These are phyloP conservation scores for Xylota segnis DNA, from an alignment of 2,888 invertebrate genomes.

Conservation along the genomic window DNA sequence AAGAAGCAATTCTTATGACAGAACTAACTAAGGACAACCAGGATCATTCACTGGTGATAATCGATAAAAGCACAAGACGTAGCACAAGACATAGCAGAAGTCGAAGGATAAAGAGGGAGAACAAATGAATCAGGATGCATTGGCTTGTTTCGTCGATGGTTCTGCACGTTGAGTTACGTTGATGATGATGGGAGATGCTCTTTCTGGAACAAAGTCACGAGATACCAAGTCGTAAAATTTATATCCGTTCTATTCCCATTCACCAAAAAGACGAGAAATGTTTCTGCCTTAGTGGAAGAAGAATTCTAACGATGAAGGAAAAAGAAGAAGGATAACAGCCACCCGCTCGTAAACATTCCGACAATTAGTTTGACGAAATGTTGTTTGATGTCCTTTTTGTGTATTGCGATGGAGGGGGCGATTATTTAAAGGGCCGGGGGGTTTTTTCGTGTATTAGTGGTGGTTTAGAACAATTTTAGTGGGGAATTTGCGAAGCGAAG, in stretches of 20 bases:
- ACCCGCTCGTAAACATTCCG: slow-evolving; percentile 67
- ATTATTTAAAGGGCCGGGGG: neutral
- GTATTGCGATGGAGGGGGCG: neutral
- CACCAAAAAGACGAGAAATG: slow-evolving; percentile 6
- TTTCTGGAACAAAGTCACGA: slow-evolving; percentile 45
- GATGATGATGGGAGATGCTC: slow-evolving; percentile 27
- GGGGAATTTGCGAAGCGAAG: slow-evolving; percentile 25
- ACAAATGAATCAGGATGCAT: slow-evolving; percentile 53
- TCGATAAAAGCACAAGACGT: slow-evolving; percentile 59
- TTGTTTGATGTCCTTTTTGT: slow-evolving; percentile 61
- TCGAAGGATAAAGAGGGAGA: too few species aligned
- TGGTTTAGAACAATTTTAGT: slow-evolving; percentile 16
- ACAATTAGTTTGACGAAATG: slow-evolving; percentile 75
- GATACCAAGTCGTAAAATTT: slow-evolving; percentile 61
- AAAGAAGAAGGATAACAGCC: slow-evolving; percentile 32
- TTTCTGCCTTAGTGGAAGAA: slow-evolving; percentile 12
- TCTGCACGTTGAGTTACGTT: slow-evolving; percentile 43
- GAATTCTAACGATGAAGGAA: neutral
- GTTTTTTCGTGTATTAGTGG: slow-evolving; percentile 2
- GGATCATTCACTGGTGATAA: slow-evolving; percentile 47
- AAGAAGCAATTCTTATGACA: slow-evolving; percentile 16
- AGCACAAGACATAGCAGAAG: slow-evolving; percentile 39
- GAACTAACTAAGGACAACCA: slow-evolving; percentile 31
- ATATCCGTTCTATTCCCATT: slow-evolving; percentile 36
- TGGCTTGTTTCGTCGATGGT: slow-evolving; percentile 37